phyloP scores from a whole-genome alignment of 2,113 vertebrate genomes.

The Corynorhinus townsendii region DNA sequence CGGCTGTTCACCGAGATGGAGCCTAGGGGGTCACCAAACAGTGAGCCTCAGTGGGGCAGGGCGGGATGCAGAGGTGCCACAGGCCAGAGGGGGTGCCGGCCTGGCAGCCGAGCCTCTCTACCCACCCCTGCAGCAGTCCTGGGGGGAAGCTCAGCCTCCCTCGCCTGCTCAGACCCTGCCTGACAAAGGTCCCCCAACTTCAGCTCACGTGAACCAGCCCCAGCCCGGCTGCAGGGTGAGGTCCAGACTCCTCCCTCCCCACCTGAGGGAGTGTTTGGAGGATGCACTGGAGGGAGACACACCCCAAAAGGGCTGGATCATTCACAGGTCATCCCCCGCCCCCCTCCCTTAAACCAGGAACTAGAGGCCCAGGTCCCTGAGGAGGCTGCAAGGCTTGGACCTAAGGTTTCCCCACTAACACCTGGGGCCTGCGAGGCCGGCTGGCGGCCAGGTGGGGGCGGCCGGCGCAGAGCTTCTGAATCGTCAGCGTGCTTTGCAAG shows the following conservation, averaged over 20 bases:
- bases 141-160: neutral
- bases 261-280: neutral
- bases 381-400: neutral
- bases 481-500: neutral
- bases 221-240: neutral
- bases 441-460: neutral
- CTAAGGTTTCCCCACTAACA: neutral
- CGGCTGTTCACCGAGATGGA: constrained; percentile 92
- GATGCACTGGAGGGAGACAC: neutral
- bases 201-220: neutral
- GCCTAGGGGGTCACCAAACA: constrained; percentile 76
- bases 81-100: neutral
- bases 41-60: neutral
- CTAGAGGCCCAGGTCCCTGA: neutral
- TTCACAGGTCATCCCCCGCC: neutral
- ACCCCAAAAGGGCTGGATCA: neutral
- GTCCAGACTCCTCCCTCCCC: neutral
- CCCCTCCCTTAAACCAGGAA: neutral
- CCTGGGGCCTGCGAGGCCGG: neutral
- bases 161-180: neutral
- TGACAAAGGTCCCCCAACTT: neutral
- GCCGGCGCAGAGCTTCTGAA: rapidly evolving
- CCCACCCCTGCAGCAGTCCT: neutral
- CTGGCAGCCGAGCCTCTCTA: neutral
- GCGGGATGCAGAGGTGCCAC: neutral